phyloP scores from a whole-genome alignment of 2,888 invertebrate genomes.

The Pinctada fucata region DNA sequence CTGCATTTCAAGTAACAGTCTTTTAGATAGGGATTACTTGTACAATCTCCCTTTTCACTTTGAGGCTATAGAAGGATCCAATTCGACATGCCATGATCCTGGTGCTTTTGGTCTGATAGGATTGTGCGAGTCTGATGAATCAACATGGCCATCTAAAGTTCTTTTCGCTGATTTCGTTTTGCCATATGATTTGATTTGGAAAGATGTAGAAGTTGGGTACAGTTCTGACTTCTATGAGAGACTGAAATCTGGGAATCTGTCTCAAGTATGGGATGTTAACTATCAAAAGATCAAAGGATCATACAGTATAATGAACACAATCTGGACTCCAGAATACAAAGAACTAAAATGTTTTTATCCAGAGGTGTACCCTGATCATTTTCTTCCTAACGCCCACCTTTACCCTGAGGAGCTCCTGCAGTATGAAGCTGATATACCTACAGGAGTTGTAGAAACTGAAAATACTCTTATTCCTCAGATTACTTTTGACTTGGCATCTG shows the following conservation, averaged over 20 bases:
- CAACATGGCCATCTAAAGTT: conserved; percentile 30
- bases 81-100: background rate
- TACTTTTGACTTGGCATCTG: conserved; percentile 48
- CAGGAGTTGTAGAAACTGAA: conserved; percentile 31
- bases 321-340: background rate
- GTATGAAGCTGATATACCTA: background rate
- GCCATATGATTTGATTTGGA: conserved; percentile 8
- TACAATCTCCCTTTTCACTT: background rate
- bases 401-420: background rate
- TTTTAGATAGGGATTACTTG: conserved; percentile 18
- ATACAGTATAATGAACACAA: conserved; percentile 4
- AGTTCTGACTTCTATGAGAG: conserved; percentile 16
- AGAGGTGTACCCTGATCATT: background rate
- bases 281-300: conserved; percentile 28
- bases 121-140: background rate
- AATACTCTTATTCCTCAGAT: conserved; percentile 56
- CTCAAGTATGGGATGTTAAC: conserved; percentile 36
- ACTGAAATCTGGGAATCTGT: conserved; percentile 24
- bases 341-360: background rate
- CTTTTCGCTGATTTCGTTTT: conserved; percentile 20
- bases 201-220: conserved; percentile 13
- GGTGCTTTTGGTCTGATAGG: background rate
- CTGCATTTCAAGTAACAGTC: background rate
- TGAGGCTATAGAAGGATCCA: background rate
- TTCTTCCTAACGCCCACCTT: background rate